phyloP scores from a whole-genome alignment of 2,888 invertebrate species.

The Drosophila longiperda region DNA sequence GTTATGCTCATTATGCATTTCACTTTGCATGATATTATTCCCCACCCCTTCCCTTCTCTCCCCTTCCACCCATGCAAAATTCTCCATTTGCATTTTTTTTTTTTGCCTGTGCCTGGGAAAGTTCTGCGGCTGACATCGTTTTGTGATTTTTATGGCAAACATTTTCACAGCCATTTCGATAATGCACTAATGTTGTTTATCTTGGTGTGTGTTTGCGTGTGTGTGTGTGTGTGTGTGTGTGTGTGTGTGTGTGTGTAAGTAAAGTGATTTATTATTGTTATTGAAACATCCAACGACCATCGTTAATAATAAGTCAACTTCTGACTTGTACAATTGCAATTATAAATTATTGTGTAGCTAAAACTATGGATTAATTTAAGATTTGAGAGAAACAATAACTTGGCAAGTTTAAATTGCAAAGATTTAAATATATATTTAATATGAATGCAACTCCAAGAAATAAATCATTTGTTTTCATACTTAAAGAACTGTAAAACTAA shows the following conservation, averaged over 20 bases:
- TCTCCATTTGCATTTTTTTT: constrained; percentile 9
- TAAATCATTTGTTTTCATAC: not conserved
- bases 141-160: constrained; percentile 43
- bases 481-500: not conserved
- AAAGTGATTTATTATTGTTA: constrained; percentile 6
- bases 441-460: not conserved
- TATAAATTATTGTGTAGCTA: not conserved
- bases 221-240: not conserved
- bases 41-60: not conserved
- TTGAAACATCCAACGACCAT: constrained; percentile 12
- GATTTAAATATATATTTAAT: not conserved
- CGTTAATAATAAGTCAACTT: not conserved
- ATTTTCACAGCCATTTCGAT: constrained; percentile 38
- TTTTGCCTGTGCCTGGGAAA: constrained; percentile 53
- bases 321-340: not conserved
- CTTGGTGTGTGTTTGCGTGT: constrained; percentile 3
- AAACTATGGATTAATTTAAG: not conserved
- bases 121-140: constrained; percentile 60
- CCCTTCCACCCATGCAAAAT: not conserved
- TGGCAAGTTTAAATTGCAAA: not conserved
- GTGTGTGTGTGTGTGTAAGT: constrained; percentile 8
- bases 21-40: constrained; percentile 55
- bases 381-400: not conserved
- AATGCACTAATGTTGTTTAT: constrained; percentile 5
- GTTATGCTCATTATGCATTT: constrained; percentile 77